Evolutionary conservation across 2,113 vertebrate genomes (phyloP).

Genomic region (Pyrgilauda ruficollis): DNA sequence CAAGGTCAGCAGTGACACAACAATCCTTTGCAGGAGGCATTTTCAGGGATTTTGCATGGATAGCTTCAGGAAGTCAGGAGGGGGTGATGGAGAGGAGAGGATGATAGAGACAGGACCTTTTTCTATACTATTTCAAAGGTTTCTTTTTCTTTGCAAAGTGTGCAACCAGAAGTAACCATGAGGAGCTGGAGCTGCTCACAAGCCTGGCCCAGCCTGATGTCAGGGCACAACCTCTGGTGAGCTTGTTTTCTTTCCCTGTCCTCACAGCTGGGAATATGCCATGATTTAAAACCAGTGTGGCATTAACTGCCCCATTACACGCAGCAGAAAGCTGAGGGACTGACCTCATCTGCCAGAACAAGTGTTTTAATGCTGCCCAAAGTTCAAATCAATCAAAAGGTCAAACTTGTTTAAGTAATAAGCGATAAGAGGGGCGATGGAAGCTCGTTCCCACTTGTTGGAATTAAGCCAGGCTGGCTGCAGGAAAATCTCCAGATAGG

Average conservation of each 20-base stretch:
- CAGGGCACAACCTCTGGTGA: background rate
- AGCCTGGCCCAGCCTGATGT: background rate
- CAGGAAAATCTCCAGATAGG: background rate
- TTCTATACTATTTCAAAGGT: background rate
- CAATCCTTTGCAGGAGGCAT: background rate
- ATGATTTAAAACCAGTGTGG: background rate
- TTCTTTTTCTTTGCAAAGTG: background rate
- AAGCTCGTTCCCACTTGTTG: background rate
- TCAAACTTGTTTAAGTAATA: conserved; percentile 32
- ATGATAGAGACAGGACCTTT: accelerated
- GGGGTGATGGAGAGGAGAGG: background rate
- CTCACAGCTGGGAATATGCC: background rate
- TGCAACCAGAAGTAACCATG: background rate
- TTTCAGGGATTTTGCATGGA: background rate
- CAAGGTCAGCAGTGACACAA: background rate
- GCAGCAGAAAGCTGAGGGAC: background rate
- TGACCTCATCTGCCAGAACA: background rate
- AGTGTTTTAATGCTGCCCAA: background rate
- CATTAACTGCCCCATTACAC: background rate
- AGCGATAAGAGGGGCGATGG: conserved; percentile 24
- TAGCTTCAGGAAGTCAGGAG: background rate
- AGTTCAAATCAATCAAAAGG: conserved; percentile 29
- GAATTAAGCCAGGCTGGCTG: background rate
- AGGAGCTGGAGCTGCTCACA: background rate
- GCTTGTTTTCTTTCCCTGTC: background rate